phyloP scores from a whole-genome alignment of 2,113 vertebrate species.

The Mellivora capensis region DNA sequence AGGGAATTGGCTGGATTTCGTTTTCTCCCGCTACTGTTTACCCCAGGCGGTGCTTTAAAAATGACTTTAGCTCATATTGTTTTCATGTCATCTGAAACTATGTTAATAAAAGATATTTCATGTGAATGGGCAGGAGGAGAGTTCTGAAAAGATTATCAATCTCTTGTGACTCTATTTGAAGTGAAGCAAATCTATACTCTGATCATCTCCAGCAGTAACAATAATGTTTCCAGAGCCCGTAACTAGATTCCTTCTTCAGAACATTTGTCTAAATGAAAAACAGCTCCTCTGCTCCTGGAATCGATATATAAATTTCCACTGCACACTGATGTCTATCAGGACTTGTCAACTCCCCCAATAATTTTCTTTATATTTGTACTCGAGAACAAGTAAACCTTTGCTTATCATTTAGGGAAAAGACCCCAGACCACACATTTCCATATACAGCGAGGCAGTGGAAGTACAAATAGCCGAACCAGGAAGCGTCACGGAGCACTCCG shows the following conservation, averaged over 20 bases:
- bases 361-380: conserved; percentile 20
- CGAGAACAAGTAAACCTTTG: conserved; percentile 14
- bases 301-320: conserved; percentile 58
- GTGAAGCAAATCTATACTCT: conserved; percentile 5
- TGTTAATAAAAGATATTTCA: conserved; percentile 56
- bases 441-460: neutral
- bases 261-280: conserved; percentile 65
- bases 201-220: neutral
- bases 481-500: accelerated
- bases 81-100: conserved; percentile 32
- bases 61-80: neutral
- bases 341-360: neutral
- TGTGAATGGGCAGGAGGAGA: neutral
- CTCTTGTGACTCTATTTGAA: conserved; percentile 25
- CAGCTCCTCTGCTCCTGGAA: neutral
- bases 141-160: conserved; percentile 45
- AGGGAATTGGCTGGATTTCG: neutral
- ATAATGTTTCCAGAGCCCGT: neutral
- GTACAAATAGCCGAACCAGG: accelerated
- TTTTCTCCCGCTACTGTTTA: neutral
- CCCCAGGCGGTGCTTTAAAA: neutral
- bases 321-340: conserved; percentile 36
- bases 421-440: neutral
- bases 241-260: conserved; percentile 17
- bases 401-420: neutral